A percentile compares a stretch with the other conserved stretches of the same genome.
phyloP scores from a whole-genome alignment of 2,113 vertebrate genomes.

The Megaceryle maxima region DNA sequence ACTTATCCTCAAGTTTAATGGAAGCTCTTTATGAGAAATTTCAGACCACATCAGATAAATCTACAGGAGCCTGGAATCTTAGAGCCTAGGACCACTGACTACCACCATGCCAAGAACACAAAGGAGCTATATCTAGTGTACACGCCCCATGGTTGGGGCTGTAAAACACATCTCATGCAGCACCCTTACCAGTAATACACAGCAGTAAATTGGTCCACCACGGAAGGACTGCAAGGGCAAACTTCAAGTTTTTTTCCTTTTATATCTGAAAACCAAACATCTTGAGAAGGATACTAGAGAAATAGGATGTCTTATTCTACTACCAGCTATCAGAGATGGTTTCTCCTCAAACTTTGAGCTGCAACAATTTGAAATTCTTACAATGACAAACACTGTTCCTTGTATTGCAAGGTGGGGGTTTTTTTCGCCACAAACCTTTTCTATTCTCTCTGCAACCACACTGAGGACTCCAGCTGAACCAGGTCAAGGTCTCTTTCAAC shows the following conservation, averaged over 20 bases:
- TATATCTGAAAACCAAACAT: not conserved
- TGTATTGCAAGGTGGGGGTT: not conserved
- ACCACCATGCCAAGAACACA: not conserved
- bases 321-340: not conserved
- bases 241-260: not conserved
- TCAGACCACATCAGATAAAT: not conserved
- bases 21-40: not conserved
- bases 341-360: not conserved
- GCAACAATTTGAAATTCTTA: not conserved
- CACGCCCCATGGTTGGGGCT: not conserved
- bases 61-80: not conserved
- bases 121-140: not conserved
- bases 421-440: not conserved
- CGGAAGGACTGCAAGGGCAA: not conserved
- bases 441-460: not conserved
- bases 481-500: not conserved
- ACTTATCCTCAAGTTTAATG: not conserved
- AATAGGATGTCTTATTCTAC: not conserved
- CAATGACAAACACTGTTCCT: not conserved
- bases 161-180: not conserved
- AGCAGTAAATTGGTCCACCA: not conserved
- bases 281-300: not conserved
- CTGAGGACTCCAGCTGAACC: not conserved
- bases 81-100: rapidly evolving
- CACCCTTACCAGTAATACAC: not conserved